Evolutionary conservation across 2,113 vertebrate genomes (phyloP), one percentile per base, ranked within the genome.

Genomic region (Acanthochromis polyacanthus): DNA sequence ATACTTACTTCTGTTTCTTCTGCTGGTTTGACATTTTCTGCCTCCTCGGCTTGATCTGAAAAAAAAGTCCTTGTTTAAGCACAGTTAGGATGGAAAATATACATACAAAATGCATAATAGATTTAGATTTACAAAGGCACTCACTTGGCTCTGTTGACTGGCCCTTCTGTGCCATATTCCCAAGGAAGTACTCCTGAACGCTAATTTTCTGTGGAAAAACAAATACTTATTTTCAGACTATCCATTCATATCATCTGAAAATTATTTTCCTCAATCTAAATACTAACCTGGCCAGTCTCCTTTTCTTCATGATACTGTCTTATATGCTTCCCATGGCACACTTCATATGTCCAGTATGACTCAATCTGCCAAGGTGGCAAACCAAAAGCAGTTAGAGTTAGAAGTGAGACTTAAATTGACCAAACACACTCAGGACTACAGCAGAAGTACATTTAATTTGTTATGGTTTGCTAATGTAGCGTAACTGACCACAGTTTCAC

Each of bases 221-320:
- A 86, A 19, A 59, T 7, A 0, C 28, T 82, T 69, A 16, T n/a
- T 4, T 19, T 70, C 10, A 55, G 22, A 32, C 0, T 5, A 46
- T 36, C 65, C 15, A 62, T n/a, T 82, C 5, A 14, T 23, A 4
- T 40, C 9, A 71, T 22, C 56, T 69, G 38, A 61, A 36, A 36
- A 36, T 8, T 8, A 63, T 20, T 51, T 3, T 38, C 88, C 79
- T 40, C 71, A 30, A 2, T 36, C 8, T 48, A 14, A 68, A 82
- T 76, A 90, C 93, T 82, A 59, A 99, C 98, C 96, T 99, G 97
- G 0, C 97, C 97, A 0, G 97, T 97, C 90, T 99, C 98, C 82
- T 99, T 99, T 83, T 99, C 98, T 88, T 99, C 98, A 0, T 99
- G 98, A 84, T 99, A 99, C 58, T 99, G 98, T 43, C 98, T 95